Base-by-base conservation (phyloP, 2,888 invertebrate species). In the Euzophera pinguis region DNA sequence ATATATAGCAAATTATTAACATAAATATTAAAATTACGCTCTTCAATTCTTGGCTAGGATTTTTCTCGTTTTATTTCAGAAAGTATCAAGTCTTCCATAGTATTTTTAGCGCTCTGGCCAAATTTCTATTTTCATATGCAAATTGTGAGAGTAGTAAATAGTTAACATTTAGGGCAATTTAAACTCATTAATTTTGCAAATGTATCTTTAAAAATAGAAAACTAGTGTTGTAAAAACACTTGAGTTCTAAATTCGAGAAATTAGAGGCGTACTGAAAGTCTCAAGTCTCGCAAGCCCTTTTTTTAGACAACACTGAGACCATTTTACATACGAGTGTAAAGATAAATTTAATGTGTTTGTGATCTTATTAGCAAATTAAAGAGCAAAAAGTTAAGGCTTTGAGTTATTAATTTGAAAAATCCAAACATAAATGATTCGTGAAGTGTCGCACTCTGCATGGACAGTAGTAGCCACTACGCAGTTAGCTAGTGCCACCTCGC, bases 401-500 rank as follows among this genome's bases (percentile, higher is more conserved):
- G 16, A 16, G 14, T 16, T n/a, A 43, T 27, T n/a, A n/a, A 16
- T 5, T 43, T 27, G 27, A 13, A 9, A 43, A 43, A 13, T 39
- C 10, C 8, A 16, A 9, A 39, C 22, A 22, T n/a, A 3, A 7
- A 16, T 14, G 7, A 14, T 38, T 3, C n/a, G n/a, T n/a, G n/a
- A 16, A 4, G n/a, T 8, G 10, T 12, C 42, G 51, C 35, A 13
- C 34, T 35, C 35, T 27, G 35, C 51, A 22, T 1, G 16, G 51
- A 13, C 17, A 14, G 41, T 37, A 61, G 71, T 68, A 74, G 75
- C 75, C 77, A 67, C 71, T 74, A 69, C 59, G 76, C 78, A 78
- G 74, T 71, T 77, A 78, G 76, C 72, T 78, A 78, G 80, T 71
- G 75, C 80, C 81, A 87, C 87, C 87, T 87, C 87, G 87, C 87